A percentile compares a stretch with the other conserved stretches of the same genome.
These are phyloP conservation scores for Zoanthus gigantus DNA, from an alignment of 92 coral and sea anemone genomes.

Conservation along the genomic window DNA sequence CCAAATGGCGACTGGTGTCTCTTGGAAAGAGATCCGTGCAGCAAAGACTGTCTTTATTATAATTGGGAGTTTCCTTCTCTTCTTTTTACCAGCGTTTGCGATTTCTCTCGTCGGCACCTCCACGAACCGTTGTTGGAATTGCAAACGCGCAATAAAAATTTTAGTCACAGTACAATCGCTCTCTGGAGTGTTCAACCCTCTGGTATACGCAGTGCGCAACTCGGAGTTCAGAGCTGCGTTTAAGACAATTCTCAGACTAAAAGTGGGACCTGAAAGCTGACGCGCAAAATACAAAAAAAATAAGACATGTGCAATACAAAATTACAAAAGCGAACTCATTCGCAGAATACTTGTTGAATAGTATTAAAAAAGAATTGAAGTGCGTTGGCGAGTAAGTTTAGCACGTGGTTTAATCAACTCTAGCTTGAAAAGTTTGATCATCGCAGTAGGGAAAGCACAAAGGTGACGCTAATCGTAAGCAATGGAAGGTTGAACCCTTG, in stretches of 20 bases:
- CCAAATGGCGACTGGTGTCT: neutral
- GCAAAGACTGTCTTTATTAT: conserved; percentile 10
- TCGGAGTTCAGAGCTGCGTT: neutral
- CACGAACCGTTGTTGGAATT: neutral
- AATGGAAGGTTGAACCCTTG: too few relatives aligned
- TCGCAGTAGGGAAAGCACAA: too few relatives aligned
- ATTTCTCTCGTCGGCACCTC: neutral
- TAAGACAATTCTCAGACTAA: conserved; percentile 2
- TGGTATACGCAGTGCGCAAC: conserved; percentile 6
- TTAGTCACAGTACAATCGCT: neutral
- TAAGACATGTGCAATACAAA: too few relatives aligned
- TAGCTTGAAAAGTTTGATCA: too few relatives aligned
- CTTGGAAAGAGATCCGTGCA: conserved; percentile 9
- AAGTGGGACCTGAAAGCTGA: neutral
- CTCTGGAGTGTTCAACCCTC: conserved; percentile 21
- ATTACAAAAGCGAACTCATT: too few relatives aligned
- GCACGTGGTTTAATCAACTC: too few relatives aligned
- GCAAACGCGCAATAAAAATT: neutral
- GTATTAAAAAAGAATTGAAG: too few relatives aligned
- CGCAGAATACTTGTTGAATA: too few relatives aligned
- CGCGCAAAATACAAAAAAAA: too few relatives aligned
- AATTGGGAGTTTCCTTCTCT: conserved; percentile 7
- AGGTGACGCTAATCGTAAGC: too few relatives aligned
- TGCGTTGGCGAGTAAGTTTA: too few relatives aligned
- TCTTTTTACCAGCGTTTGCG: conserved; percentile 12